Evolutionary conservation across 2,113 vertebrate genomes (phyloP).

Genomic region (Ptilonorhynchus violaceus): DNA sequence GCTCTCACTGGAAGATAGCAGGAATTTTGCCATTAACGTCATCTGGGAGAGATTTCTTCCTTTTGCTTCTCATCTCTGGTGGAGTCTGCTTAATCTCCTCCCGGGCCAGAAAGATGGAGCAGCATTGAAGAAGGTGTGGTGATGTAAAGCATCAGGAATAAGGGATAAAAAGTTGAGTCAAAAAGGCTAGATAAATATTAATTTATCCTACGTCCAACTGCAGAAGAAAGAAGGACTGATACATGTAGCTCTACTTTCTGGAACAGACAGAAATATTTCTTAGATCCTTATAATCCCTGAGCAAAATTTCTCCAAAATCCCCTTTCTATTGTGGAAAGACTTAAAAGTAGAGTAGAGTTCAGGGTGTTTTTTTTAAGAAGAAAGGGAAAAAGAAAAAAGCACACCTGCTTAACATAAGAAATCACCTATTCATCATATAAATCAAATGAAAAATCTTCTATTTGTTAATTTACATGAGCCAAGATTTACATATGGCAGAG

Average conservation of each 20-base stretch:
- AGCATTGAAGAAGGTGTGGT: not conserved
- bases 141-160: not conserved
- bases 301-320: not conserved
- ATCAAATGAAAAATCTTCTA: not conserved
- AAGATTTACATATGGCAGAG: not conserved
- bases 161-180: not conserved
- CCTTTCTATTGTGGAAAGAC: not conserved
- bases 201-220: accelerated
- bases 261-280: not conserved
- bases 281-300: not conserved
- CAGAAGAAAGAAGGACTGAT: not conserved
- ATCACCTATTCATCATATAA: not conserved
- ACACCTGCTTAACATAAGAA: not conserved
- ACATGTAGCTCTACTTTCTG: not conserved
- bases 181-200: not conserved
- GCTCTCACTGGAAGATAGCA: not conserved
- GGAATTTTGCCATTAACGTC: not conserved
- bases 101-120: not conserved
- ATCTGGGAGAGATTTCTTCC: not conserved
- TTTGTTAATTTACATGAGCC: not conserved
- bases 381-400: not conserved
- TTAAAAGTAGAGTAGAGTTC: not conserved
- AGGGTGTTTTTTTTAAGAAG: too few relatives aligned
- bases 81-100: not conserved
- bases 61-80: not conserved